Evolutionary conservation across 2,113 vertebrate species (phyloP).

Genomic region (Willisornis vidua): DNA sequence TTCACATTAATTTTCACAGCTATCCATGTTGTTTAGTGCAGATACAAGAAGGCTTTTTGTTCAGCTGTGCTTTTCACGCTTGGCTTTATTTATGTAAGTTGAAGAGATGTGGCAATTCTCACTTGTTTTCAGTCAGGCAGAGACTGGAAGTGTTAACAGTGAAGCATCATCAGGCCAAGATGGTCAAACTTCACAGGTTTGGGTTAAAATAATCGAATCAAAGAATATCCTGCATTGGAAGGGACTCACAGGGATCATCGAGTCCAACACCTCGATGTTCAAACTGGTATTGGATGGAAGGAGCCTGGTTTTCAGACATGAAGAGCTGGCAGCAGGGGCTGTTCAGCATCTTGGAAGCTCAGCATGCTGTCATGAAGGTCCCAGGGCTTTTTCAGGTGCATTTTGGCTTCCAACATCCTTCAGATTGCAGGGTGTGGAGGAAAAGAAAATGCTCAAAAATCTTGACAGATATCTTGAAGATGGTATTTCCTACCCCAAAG

Average conservation of each 20-base stretch:
- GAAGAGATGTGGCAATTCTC: not conserved
- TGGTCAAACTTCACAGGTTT: not conserved
- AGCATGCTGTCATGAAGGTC: not conserved
- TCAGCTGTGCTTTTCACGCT: not conserved
- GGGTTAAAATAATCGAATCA: not conserved
- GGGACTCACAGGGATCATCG: not conserved
- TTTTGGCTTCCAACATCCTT: not conserved
- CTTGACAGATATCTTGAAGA: not conserved
- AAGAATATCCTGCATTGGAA: not conserved
- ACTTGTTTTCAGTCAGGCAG: not conserved
- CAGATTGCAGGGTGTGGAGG: not conserved
- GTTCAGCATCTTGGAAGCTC: not conserved
- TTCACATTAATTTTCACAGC: slow-evolving; percentile 24
- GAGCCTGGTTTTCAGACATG: not conserved
- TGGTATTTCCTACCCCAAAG: not conserved
- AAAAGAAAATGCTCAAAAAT: slow-evolving; percentile 4
- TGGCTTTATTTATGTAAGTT: not conserved
- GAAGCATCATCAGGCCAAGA: not conserved
- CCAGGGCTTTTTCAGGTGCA: not conserved
- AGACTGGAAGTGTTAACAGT: not conserved
- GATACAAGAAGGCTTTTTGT: not conserved
- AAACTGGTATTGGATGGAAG: not conserved
- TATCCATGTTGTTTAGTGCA: not conserved
- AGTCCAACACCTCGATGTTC: not conserved
- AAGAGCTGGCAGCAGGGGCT: not conserved